Evolutionary conservation across 2,113 vertebrate species (phyloP).

Genomic region (Embiotoca jacksoni): DNA sequence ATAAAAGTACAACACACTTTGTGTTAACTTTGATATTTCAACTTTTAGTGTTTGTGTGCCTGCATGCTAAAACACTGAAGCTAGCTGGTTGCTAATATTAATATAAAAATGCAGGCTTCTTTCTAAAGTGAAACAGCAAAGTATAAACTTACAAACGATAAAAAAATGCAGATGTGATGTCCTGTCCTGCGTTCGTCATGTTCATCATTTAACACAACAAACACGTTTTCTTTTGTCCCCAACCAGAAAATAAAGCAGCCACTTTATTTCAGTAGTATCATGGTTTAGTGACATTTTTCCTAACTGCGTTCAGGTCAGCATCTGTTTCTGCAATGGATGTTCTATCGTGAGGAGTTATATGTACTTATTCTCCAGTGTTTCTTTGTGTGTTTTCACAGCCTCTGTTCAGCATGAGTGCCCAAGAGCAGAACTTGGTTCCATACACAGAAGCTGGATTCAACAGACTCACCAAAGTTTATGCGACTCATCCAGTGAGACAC

Average conservation of each 20-base stretch:
- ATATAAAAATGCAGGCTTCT: no score
- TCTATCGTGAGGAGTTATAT: not conserved
- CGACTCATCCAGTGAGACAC: slow-evolving; percentile 75
- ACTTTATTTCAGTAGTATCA: not conserved
- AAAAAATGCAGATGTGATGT: no score
- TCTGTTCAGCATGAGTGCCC: slow-evolving; percentile 84
- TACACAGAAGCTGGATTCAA: slow-evolving; percentile 74
- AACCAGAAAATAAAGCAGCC: not conserved
- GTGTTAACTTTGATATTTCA: not conserved
- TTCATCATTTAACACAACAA: no score
- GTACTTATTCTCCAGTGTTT: slow-evolving; percentile 29
- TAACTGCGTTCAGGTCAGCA: not conserved
- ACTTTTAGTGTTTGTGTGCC: not conserved
- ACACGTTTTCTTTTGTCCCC: no score
- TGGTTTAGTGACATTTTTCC: not conserved
- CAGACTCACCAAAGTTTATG: slow-evolving; percentile 74
- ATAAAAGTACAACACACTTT: not conserved
- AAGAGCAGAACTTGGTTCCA: slow-evolving; percentile 84
- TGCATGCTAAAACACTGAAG: not conserved
- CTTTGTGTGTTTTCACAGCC: slow-evolving; percentile 71
- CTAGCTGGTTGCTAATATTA: no score
- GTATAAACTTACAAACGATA: no score
- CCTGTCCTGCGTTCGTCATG: no score
- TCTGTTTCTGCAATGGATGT: not conserved
- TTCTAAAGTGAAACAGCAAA: no score